phyloP scores from a whole-genome alignment of 2,797 vertebrate genomes.

The Oceanodroma leucorhoa region DNA sequence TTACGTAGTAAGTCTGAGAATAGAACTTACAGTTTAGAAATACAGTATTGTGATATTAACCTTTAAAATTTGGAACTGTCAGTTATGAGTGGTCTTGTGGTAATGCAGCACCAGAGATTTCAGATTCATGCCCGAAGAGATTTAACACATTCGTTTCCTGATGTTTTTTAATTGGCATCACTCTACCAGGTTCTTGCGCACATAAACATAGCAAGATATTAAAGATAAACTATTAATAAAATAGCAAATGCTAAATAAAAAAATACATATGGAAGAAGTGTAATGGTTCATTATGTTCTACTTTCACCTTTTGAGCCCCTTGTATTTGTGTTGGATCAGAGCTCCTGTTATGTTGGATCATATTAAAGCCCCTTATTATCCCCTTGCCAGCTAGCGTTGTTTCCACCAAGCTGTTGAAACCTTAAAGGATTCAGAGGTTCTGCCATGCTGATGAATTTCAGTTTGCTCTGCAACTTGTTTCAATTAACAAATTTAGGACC shows the following conservation, averaged over 20 bases:
- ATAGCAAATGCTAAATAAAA: neutral
- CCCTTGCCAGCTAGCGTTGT: neutral
- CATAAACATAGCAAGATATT: neutral
- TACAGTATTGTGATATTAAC: neutral
- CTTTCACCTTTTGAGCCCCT: neutral
- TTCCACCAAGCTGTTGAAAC: neutral
- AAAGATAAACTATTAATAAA: neutral
- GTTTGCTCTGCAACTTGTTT: neutral
- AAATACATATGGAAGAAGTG: neutral
- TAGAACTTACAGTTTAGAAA: neutral
- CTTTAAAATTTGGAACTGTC: neutral
- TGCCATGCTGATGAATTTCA: neutral
- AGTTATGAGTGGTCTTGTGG: neutral
- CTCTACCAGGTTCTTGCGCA: neutral
- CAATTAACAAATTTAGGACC: neutral
- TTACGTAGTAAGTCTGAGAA: neutral
- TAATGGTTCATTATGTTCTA: neutral
- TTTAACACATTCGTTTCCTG: neutral
- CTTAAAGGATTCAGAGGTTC: neutral
- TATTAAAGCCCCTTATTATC: neutral
- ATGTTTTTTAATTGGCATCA: neutral
- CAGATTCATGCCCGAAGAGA: neutral
- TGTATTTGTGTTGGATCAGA: neutral
- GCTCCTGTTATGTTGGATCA: accelerated
- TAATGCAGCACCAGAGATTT: neutral